phyloP scores from a whole-genome alignment of 2,888 invertebrate species.

The Metallyticus violacea region DNA sequence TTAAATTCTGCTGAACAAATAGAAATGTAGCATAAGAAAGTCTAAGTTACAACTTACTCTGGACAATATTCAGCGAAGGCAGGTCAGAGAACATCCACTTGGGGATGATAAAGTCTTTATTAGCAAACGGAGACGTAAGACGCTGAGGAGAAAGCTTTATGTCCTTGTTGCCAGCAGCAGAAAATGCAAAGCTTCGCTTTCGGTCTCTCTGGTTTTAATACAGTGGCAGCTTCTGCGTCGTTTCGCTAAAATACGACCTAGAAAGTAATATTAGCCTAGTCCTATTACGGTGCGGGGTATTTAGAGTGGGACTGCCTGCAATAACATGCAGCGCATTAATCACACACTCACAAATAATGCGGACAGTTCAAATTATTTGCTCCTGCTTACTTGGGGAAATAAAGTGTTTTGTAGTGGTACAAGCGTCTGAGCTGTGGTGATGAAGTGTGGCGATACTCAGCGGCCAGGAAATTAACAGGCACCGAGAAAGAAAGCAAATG shows the following conservation, averaged over 20 bases:
- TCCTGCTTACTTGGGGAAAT: conserved; percentile 20
- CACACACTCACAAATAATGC: conserved; percentile 32
- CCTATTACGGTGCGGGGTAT: conserved; percentile 31
- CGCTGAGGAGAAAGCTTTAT: background rate
- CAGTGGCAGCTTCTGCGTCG: conserved; percentile 26
- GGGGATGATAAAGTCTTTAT: background rate
- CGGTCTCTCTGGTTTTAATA: conserved; percentile 31
- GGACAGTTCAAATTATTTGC: conserved; percentile 30
- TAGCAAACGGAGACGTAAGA: background rate
- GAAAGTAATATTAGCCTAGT: conserved; percentile 33
- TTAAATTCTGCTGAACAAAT: no score
- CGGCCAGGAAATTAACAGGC: background rate
- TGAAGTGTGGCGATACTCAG: background rate
- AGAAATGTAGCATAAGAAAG: no score
- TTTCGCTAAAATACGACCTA: conserved; percentile 29
- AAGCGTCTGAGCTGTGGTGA: background rate
- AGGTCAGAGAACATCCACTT: background rate
- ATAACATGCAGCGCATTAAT: conserved; percentile 30
- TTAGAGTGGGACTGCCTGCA: conserved; percentile 24
- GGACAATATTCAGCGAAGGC: no score
- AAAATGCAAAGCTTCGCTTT: background rate
- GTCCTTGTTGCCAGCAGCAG: background rate
- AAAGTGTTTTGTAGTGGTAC: background rate
- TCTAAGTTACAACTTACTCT: no score
- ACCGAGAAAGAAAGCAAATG: background rate